Evolutionary conservation across 2,113 vertebrate species (phyloP).

Genomic region (Pelecanoides urinatrix): DNA sequence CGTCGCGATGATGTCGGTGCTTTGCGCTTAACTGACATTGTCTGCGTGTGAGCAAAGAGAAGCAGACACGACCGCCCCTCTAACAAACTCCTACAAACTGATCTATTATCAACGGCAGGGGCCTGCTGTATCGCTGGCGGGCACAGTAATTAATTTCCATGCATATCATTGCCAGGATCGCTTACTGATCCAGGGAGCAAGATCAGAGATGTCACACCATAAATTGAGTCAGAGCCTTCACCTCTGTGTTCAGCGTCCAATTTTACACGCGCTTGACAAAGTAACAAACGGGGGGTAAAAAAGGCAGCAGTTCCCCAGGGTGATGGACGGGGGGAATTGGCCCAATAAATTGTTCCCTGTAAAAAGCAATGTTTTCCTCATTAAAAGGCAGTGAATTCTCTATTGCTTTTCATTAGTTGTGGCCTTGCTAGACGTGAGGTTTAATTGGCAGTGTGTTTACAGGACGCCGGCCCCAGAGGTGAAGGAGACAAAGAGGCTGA

Average conservation of each 20-base stretch:
- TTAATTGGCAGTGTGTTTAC: conserved; percentile 94
- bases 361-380: conserved; percentile 95
- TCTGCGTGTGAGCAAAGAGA: conserved; percentile 44
- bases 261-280: conserved; percentile 80
- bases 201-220: conserved; percentile 84
- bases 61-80: conserved; percentile 27
- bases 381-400: conserved; percentile 98
- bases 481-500: conserved; percentile 78
- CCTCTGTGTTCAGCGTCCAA: conserved; percentile 74
- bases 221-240: conserved; percentile 88
- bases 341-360: conserved; percentile 96
- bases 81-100: conserved; percentile 72
- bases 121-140: conserved; percentile 49
- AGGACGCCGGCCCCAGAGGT: conserved; percentile 76
- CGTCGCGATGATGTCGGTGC: neutral
- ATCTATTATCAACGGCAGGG: conserved; percentile 66
- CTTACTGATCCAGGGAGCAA: conserved; percentile 79
- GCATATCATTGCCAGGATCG: conserved; percentile 91
- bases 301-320: conserved; percentile 72
- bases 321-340: conserved; percentile 94
- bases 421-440: conserved; percentile 89
- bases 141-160: conserved; percentile 88
- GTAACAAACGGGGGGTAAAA: conserved; percentile 76
- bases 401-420: conserved; percentile 98
- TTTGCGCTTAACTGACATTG: conserved; percentile 25